Evolutionary conservation across 2,113 vertebrate species (phyloP), one percentile per base, ranked within the genome.

Genomic region (Fulica atra): DNA sequence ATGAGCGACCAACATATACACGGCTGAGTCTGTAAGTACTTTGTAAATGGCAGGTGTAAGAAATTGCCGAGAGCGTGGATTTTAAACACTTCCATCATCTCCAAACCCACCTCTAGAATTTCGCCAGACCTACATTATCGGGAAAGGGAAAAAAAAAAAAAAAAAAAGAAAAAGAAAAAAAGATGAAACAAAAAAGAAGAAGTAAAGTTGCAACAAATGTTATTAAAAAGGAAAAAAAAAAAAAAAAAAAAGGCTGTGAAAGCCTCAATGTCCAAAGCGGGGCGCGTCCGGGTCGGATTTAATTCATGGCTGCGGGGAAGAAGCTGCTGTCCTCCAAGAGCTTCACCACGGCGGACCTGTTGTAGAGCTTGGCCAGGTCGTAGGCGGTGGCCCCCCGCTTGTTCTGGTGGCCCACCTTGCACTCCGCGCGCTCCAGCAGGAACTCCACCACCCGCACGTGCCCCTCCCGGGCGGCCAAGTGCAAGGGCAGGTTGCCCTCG

Each of bases 401-500:
- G 97, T 99, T 99, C 60, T 76, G 81, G 86, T 95, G 96, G 90
- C 95, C 96, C 71, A 95, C 89, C 25, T 98, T 97, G 95, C 98
- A 89, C 42, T 96, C 94, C 1, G 98, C 98, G 93, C 46, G 82
- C 35, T 69, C 97, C 44, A 98, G 79, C 42, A 99, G 98, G 84
- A 98, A 96, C 87, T 97, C 91, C 88, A 99, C 98, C 82, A 98
- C 98, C 14, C 97, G 97, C 91, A 97, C 97, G 33, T 99, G 98
- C 12, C 99, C 99, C 95, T 98, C 98, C 51, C 86, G 97, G 40
- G 99, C 99, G 36, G 99, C 99, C 97, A 98, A 94, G 97, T 99
- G 99, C 94, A 99, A 74, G 40, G 99, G 99, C 87, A 99, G 98
- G 98, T 99, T 99, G 36, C 99, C 99, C 29, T 97, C 93, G 19